Base-by-base conservation (phyloP, 1,140 invertebrate genomes). In the Mactra quadrangularis region DNA sequence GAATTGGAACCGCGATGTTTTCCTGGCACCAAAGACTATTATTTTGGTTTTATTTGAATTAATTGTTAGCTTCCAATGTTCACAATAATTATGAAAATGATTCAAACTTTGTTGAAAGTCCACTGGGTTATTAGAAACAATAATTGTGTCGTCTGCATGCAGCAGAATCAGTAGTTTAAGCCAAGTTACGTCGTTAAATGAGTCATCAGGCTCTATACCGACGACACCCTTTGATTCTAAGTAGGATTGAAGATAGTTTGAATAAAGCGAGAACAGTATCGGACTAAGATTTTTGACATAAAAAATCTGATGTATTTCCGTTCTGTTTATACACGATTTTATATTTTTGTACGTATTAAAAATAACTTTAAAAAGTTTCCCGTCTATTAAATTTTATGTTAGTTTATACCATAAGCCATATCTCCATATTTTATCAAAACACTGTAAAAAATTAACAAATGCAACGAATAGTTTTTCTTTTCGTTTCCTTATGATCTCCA, bases 21-120 rank as follows among this genome's bases (percentile, higher is more conserved):
- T 64, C 33, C 75, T 27, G 6, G 38, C 0, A 1, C 70, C 29
- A 62, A 84, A 78, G 38, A 84, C 22, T 3, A 84, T 72, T 27
- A 66, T 41, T 55, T 78, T 84, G 38, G 70, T 75, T 75, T 83
- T 75, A 33, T 38, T 50, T 22, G 29, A 25, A 53, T 83, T 83
- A 33, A 75, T 31, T n/a, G 41, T n/a, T 31, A 83, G 55, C 52
- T 76, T 74, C 81, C 81, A 83, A n/a, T 13, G 15, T 3, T 52
- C n/a, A 64, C 81, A 83, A 41, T 82, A 82, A 31, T 62, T 45
- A 60, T 50, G 13, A 55, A 68, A 74, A 41, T n/a, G 9, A 76
- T 74, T 55, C 15, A 83, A 27, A 9, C 35, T 45, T 2, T 64
- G 55, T 38, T 75, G 71, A 19, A 75, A 45, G 6, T 72, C 53